Evolutionary conservation across 1,140 invertebrate species (phyloP).

Genomic region (Drosophila sturtevanti): DNA sequence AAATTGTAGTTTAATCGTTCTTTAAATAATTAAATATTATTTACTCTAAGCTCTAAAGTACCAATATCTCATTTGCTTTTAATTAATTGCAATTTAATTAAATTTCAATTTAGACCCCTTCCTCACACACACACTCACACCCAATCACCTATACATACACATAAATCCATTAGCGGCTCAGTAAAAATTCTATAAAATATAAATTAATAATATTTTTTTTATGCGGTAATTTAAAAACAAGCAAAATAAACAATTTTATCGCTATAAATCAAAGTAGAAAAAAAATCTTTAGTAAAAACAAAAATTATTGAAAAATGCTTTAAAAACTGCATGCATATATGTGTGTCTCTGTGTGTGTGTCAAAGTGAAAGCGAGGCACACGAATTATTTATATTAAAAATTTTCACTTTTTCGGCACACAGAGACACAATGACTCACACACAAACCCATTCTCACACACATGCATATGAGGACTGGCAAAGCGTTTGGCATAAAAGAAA

Average conservation of each 20-base stretch:
- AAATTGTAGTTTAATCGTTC: neutral
- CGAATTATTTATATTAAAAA: constrained; percentile 76
- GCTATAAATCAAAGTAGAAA: constrained; percentile 23
- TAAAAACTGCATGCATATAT: constrained; percentile 36
- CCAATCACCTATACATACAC: too few species aligned
- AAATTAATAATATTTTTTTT: constrained; percentile 56
- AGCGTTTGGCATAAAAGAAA: constrained; percentile 53
- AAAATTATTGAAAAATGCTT: constrained; percentile 55
- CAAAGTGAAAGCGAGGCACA: constrained; percentile 55
- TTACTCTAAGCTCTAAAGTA: constrained; percentile 40
- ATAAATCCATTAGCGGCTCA: constrained; percentile 27
- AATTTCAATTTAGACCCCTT: constrained; percentile 40
- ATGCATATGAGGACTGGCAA: constrained; percentile 19
- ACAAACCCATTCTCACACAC: neutral
- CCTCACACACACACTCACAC: constrained; percentile 6
- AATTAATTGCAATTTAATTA: constrained; percentile 65
- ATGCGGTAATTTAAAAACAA: constrained; percentile 33
- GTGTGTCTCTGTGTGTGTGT: constrained; percentile 17
- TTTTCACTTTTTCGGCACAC: constrained; percentile 52
- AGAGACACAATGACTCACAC: constrained; percentile 21
- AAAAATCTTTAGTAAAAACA: neutral
- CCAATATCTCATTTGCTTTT: constrained; percentile 35
- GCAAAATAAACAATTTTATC: constrained; percentile 17
- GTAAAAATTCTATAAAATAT: constrained; percentile 38
- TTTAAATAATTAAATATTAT: constrained; percentile 17